phyloP scores from a whole-genome alignment of 2,888 invertebrate genomes.

The Trichopria drosophilae region DNA sequence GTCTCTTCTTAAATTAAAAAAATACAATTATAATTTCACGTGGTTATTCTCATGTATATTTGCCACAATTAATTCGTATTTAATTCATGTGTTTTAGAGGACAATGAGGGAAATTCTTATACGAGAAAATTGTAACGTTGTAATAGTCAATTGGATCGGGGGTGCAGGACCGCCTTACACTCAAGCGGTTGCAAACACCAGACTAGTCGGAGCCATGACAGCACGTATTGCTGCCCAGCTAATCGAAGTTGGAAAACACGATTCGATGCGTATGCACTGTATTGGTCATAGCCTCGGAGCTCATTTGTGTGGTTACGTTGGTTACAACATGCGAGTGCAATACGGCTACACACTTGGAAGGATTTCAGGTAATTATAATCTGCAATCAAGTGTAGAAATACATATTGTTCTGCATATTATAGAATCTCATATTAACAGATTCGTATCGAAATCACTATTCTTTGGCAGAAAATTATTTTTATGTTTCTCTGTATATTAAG shows the following conservation, averaged over 20 bases:
- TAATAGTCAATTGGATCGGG: constrained; percentile 83
- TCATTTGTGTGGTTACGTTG: constrained; percentile 83
- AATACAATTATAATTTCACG: no score
- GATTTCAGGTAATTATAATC: constrained; percentile 68
- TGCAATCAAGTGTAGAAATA: not conserved
- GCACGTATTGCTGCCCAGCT: constrained; percentile 68
- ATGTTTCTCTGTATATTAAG: no score
- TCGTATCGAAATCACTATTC: not conserved
- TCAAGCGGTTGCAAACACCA: constrained; percentile 88
- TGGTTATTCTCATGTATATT: not conserved
- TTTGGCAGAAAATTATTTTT: not conserved
- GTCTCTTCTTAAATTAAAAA: not conserved
- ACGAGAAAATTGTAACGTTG: constrained; percentile 72
- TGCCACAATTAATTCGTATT: constrained; percentile 4
- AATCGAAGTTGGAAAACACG: constrained; percentile 54
- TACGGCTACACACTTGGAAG: constrained; percentile 71
- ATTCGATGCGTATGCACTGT: constrained; percentile 71
- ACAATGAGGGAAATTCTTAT: constrained; percentile 74
- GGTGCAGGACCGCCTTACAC: constrained; percentile 88
- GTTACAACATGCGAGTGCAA: constrained; percentile 67
- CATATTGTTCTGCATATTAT: not conserved
- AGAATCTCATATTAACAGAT: not conserved
- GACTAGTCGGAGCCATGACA: constrained; percentile 82
- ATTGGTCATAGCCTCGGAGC: constrained; percentile 88
- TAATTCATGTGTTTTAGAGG: constrained; percentile 62